phyloP scores from a whole-genome alignment of 2,888 invertebrate genomes.

The Sclerodermus sp. region DNA sequence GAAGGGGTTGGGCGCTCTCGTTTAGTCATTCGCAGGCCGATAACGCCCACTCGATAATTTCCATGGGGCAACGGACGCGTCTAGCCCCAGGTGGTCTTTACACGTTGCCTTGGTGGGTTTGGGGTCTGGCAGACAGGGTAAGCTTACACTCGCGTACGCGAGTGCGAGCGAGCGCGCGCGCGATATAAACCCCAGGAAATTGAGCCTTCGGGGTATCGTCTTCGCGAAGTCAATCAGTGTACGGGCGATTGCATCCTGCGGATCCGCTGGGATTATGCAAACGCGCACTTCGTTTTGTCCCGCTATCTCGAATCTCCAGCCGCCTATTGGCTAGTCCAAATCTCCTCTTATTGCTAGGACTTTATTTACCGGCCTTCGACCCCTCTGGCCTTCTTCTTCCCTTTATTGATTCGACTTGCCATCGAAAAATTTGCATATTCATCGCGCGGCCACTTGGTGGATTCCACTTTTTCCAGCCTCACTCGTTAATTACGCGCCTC shows the following conservation, averaged over 20 bases:
- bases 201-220: conserved; percentile 33
- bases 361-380: no score
- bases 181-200: conserved; percentile 31
- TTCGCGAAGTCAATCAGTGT: conserved; percentile 31
- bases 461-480: no score
- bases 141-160: not conserved
- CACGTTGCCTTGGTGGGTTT: conserved; percentile 12
- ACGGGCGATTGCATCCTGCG: conserved; percentile 21
- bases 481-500: no score
- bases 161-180: conserved; percentile 9
- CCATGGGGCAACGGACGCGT: conserved; percentile 6
- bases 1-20: not conserved
- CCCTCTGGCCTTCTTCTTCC: no score
- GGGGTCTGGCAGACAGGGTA: no score
- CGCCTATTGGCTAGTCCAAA: not conserved
- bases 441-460: no score
- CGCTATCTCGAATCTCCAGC: not conserved
- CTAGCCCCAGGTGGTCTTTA: conserved; percentile 15
- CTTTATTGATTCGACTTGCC: not conserved
- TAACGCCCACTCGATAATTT: conserved; percentile 14
- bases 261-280: conserved; percentile 17
- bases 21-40: not conserved
- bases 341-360: no score
- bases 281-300: conserved; percentile 14
- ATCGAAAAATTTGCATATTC: not conserved